Base-by-base conservation (phyloP, 37 sponge, comb jelly and placozoan genomes). In the Eunapius fragilis region DNA sequence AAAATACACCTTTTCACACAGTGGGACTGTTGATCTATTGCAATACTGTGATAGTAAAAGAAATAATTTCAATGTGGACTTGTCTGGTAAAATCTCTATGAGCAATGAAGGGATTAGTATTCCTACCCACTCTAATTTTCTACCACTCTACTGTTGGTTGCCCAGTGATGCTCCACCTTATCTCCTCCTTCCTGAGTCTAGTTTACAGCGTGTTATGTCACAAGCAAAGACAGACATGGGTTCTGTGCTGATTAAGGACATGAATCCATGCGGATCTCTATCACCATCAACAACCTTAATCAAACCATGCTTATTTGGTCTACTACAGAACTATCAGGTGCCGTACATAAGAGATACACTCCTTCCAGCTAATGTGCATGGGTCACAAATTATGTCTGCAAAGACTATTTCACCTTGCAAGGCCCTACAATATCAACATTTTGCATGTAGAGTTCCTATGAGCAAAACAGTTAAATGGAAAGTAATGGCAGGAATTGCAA, bases 71-170 rank as follows among this genome's bases (percentile, higher is more conserved):
- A 37, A 74, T n/a, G 89, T 88, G 14, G 32, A 84, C 25, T 7
- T 25, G 22, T 30, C 70, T 47, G 93, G 89, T 25, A 24, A 67
- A 27, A 74, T 36, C 19, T 34, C 50, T 31, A 58, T 77, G 19
- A 2, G 72, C 30, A 23, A 22, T n/a, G 74, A 10, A 36, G 72
- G 36, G 25, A 33, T 74, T 58, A 69, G 75, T 38, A 25, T 58
- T 23, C 47, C 80, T 2, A 6, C 19, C 3, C 86, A 85, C 36
- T 36, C 33, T 72, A 68, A 73, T 4, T 83, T 79, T 26, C 30
- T 33, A 0, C 89, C 93, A 2, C 86, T 84, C 2, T 88, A 90
- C 67, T 95, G 90, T 80, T 72, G 93, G 28, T 31, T 95, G 14
- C 81, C 87, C 35, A 31, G 79, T 37, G 90, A 92, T 85, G 74